Evolutionary conservation across 2,113 vertebrate genomes (phyloP), one percentile per base, ranked within the genome.

Genomic region (Salminus brasiliensis): DNA sequence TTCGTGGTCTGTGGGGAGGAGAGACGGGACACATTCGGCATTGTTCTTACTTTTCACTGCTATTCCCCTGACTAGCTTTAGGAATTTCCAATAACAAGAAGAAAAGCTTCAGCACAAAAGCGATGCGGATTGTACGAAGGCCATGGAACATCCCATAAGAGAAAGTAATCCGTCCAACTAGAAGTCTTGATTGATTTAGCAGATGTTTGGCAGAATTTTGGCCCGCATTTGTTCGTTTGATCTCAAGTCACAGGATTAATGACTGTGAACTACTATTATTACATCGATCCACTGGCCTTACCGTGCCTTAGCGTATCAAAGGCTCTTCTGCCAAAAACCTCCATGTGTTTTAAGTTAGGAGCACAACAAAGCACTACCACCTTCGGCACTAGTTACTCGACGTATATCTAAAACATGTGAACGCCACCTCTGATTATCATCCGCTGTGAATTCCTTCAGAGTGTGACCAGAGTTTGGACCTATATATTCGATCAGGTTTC

Each of bases 1-100:
- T 99, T 99, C 60, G 96, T 98, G 76, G 97, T 99, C 97, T 99
- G 90, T 77, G 30, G 67, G 69, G 47, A 67, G 72, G 47, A 78
- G 68, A 52, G 59, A 76, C 16, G n/a, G 30, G 69, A 76, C 52
- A 59, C 49, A 68, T 79, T 79, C 53, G 9, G 39, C 60, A 79
- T 79, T 85, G 73, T 84, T 81, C 57, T 72, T 72, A 45, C 59
- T 53, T 53, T 57, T 63, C 49, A n/a, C 36, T 18, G 30, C 72
- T 62, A 18, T 76, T 74, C 76, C 66, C 76, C 72, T 12, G 45
- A 69, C 18, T 65, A 63, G 63, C 52, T 59, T 72, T 36, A 68
- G 62, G 73, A 55, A 76, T 79, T 72, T 73, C 62, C 76, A 76
- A 69, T 65, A 73, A 76, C 13, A 66, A 72, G 60, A 76, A 52